A percentile compares a stretch with the other conserved stretches of the same genome.
These are phyloP conservation scores for Synaphobranchus kaupii DNA, from an alignment of 2,797 vertebrate genomes.

Conservation along the genomic window DNA sequence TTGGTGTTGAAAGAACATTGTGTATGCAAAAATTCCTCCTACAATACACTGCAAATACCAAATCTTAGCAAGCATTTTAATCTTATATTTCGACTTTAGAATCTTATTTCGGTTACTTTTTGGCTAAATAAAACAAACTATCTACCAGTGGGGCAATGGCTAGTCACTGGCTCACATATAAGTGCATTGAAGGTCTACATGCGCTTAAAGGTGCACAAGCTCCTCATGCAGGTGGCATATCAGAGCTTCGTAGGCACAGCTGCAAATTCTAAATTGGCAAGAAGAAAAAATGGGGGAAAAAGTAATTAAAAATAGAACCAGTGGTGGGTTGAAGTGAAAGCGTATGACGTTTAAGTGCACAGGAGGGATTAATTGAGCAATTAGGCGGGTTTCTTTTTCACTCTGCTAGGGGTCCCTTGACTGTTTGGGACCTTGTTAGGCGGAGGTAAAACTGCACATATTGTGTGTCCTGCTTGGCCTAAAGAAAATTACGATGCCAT, in stretches of 20 bases:
- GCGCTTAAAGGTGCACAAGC: neutral
- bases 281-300: neutral
- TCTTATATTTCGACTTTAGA: neutral
- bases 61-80: neutral
- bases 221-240: neutral
- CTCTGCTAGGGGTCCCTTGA: neutral
- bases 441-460: neutral
- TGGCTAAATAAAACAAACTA: neutral
- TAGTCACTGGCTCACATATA: neutral
- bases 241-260: neutral
- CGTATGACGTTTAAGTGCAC: neutral
- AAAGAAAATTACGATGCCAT: neutral
- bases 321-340: neutral
- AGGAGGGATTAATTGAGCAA: conserved; percentile 1
- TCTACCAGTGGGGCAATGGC: neutral
- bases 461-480: neutral
- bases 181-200: neutral
- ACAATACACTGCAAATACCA: too few relatives aligned
- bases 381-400: neutral
- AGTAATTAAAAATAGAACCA: neutral
- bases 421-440: neutral
- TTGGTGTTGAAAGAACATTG: too few relatives aligned
- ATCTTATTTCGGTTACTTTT: neutral
- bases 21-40: too few relatives aligned
- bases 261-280: neutral